phyloP scores from a whole-genome alignment of 2,888 invertebrate species.

The Melipona bicolor region DNA sequence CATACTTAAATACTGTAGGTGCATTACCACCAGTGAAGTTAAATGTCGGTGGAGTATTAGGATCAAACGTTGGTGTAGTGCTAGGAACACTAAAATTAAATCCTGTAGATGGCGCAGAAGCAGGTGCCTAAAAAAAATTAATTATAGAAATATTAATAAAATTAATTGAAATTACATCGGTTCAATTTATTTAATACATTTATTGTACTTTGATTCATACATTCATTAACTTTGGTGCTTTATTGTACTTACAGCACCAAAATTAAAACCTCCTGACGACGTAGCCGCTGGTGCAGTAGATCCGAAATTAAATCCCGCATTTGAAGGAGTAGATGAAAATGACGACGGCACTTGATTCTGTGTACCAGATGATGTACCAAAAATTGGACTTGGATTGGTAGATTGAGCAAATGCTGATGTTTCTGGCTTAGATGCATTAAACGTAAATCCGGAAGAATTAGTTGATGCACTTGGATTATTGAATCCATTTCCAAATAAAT shows the following conservation, averaged over 20 bases:
- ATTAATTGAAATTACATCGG: not conserved
- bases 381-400: slow-evolving; percentile 69
- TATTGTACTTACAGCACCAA: slow-evolving; percentile 65
- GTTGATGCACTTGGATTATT: slow-evolving; percentile 61
- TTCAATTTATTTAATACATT: not conserved
- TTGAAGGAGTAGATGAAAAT: slow-evolving; percentile 63
- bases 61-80: slow-evolving; percentile 81
- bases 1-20: slow-evolving; percentile 84
- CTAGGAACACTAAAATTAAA: slow-evolving; percentile 80
- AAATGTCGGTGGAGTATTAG: slow-evolving; percentile 84
- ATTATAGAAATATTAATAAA: not conserved
- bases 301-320: slow-evolving; percentile 77
- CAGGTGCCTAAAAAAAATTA: slow-evolving; percentile 64
- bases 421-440: slow-evolving; percentile 76
- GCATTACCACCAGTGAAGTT: slow-evolving; percentile 85
- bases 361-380: slow-evolving; percentile 69
- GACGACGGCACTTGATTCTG: slow-evolving; percentile 65
- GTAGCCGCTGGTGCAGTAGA: slow-evolving; percentile 70
- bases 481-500: slow-evolving; percentile 73
- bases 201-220: too few relatives aligned
- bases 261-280: slow-evolving; percentile 74
- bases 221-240: too few relatives aligned
- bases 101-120: slow-evolving; percentile 73
- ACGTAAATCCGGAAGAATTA: slow-evolving; percentile 71
- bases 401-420: slow-evolving; percentile 74